Conservation (phyloP, 2,888 invertebrate species). For the Ophioninae sp. region DNA sequence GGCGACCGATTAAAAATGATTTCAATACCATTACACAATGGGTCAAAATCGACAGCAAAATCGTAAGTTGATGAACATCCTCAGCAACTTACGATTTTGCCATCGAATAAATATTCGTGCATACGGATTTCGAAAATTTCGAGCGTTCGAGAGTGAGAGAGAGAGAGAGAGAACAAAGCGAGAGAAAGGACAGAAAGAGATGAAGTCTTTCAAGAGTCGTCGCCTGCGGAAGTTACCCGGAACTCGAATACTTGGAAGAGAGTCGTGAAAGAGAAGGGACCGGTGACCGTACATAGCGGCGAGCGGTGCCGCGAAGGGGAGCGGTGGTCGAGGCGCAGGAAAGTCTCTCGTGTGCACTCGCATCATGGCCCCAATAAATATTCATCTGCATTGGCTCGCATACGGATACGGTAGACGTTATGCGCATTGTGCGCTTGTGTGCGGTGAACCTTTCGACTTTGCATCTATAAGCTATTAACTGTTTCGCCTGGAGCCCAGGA, state of each 20-base stretch:
- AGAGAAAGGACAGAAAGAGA: slow-evolving; percentile 22
- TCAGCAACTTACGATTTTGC: too few relatives aligned
- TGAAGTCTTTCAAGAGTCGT: slow-evolving; percentile 23
- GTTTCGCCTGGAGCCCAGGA: slow-evolving; percentile 31
- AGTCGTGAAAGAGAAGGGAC: slow-evolving; percentile 48
- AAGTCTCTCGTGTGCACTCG: slow-evolving; percentile 50
- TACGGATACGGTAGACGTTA: slow-evolving; percentile 8
- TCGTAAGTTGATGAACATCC: too few relatives aligned
- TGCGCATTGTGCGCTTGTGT: neutral
- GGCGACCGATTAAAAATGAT: too few relatives aligned
- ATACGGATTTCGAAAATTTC: too few relatives aligned
- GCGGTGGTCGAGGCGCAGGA: slow-evolving; percentile 9
- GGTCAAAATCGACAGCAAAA: too few relatives aligned
- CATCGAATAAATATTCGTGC: too few relatives aligned
- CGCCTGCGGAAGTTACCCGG: slow-evolving; percentile 62
- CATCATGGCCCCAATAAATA: slow-evolving; percentile 67
- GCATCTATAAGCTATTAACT: slow-evolving; percentile 49
- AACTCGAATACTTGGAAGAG: slow-evolving; percentile 62
- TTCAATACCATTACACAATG: too few relatives aligned
- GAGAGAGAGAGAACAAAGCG: neutral
- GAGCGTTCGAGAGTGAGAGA: too few relatives aligned
- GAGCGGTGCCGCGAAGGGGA: slow-evolving; percentile 1
- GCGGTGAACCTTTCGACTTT: slow-evolving; percentile 51
- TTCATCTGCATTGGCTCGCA: slow-evolving; percentile 53
- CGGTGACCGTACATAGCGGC: neutral